Base-by-base conservation (phyloP, 2,797 vertebrate species). In the Labroides dimidiatus region DNA sequence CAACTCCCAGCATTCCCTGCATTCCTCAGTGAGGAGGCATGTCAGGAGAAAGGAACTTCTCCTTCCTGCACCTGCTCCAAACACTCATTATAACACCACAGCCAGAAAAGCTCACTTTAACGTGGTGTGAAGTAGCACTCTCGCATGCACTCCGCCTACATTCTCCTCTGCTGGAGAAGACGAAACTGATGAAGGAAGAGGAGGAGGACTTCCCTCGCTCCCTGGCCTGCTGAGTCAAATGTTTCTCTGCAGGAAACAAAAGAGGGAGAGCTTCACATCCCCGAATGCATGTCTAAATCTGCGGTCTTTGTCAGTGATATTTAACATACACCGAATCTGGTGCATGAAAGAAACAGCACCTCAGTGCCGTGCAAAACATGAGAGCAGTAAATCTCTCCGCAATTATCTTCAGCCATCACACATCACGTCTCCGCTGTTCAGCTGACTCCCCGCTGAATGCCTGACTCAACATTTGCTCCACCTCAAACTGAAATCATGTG, bases 1-100 rank as follows among this genome's bases (percentile, higher is more conserved):
- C 59, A n/a, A 72, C 37, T 55, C 72, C 57, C 10, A 2, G 24
- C 66, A 84, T 88, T 87, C 86, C 67, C 67, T 41, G 68, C 85
- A 90, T 89, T 75, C 68, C 53, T 67, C 4, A 1, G 57, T 51
- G 17, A 62, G 75, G 58, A 84, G 58, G 61, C 50, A 78, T 37
- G 44, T 5, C 11, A 60, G 76, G 69, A 74, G 57, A 75, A 79
- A 80, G 44, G 58, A 65, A 52, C 27, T 16, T 52, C 63, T 72
- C 27, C 59, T 59, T 56, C 3, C 41, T 69, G 54, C 85, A 80
- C 78, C 84, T 82, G 69, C 71, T 77, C 21, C 55, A 36, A 74
- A 64, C 47, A 23, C 49, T 74, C 56, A 41, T 11, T n/a, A 37
- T 42, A 64, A 62, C 59, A 30, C 21, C 0, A 49, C 48, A 30